Percentiles rank a stretch among this genome's conserved stretches.
phyloP scores from a whole-genome alignment of 2,888 invertebrate species.

The Mesorhabditis belari region DNA sequence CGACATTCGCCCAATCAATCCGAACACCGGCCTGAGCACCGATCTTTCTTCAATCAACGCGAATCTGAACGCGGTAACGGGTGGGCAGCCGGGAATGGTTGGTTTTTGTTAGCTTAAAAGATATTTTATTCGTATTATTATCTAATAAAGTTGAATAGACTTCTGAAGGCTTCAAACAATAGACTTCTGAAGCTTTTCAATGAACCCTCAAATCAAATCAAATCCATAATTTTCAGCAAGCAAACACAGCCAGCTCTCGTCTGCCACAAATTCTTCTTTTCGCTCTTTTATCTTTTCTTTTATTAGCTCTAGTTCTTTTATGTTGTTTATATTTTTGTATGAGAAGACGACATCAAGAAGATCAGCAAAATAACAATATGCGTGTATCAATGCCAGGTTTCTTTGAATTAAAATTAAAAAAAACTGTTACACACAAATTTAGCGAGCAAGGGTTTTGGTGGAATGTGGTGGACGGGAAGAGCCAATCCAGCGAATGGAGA shows the following conservation, averaged over 20 bases:
- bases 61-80: neutral
- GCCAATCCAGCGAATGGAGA: slow-evolving; percentile 1
- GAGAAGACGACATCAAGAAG: slow-evolving; percentile 3
- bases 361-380: slow-evolving; percentile 17
- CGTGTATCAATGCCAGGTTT: slow-evolving; percentile 12
- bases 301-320: slow-evolving; percentile 17
- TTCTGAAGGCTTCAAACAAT: too few species aligned
- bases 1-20: neutral
- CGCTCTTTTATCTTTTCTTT: slow-evolving; percentile 12
- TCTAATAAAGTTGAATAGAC: too few species aligned
- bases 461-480: slow-evolving; percentile 22
- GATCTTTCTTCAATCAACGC: neutral
- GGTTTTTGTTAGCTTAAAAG: neutral
- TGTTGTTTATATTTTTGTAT: slow-evolving; percentile 20
- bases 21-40: neutral
- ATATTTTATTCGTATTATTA: neutral
- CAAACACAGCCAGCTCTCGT: slow-evolving; percentile 9
- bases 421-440: neutral
- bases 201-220: too few species aligned
- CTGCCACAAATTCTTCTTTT: slow-evolving; percentile 11
- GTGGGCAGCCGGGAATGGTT: neutral
- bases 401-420: neutral
- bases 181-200: too few species aligned
- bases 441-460: slow-evolving; percentile 11
- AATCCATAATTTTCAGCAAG: neutral